phyloP scores from a whole-genome alignment of 2,888 invertebrate genomes.

The Drosophila prostipennis region DNA sequence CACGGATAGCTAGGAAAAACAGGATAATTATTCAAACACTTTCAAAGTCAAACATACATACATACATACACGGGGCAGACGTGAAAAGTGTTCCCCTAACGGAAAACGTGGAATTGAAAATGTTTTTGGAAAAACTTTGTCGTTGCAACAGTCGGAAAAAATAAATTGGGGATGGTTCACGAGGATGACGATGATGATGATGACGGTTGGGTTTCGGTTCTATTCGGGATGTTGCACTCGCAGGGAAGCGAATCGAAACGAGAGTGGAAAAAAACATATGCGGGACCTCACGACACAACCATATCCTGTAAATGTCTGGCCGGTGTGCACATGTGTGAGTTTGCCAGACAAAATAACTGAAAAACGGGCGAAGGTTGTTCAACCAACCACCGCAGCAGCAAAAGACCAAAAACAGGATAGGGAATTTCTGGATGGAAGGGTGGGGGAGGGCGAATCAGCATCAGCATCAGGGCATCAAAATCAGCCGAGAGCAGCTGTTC shows the following conservation, averaged over 20 bases:
- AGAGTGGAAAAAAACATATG: conserved; percentile 63
- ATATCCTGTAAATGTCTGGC: conserved; percentile 65
- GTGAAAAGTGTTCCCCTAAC: conserved; percentile 26
- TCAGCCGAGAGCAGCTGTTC: conserved; percentile 68
- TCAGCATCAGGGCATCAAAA: conserved; percentile 24
- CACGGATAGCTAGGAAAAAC: conserved; percentile 34
- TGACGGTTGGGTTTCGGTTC: conserved; percentile 9
- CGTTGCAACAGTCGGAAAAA: conserved; percentile 31
- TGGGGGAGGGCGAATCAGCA: conserved; percentile 24
- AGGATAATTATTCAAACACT: conserved; percentile 74
- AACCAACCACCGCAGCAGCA: conserved; percentile 53
- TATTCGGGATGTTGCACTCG: conserved; percentile 31
- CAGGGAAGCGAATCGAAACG: conserved; percentile 41
- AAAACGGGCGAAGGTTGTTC: conserved; percentile 76
- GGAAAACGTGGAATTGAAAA: conserved; percentile 37
- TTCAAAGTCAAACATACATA: conserved; percentile 56
- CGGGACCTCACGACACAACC: conserved; percentile 54
- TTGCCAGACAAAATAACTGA: conserved; percentile 69
- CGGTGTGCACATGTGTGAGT: conserved; percentile 24
- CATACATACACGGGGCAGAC: conserved; percentile 23
- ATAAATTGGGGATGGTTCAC: conserved; percentile 5
- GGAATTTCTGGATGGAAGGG: not conserved
- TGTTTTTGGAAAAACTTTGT: conserved; percentile 61
- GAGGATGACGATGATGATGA: conserved; percentile 51
- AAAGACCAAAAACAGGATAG: conserved; percentile 28